Conservation (phyloP, 2,113 vertebrate genomes). For the Crotalus helleri region DNA sequence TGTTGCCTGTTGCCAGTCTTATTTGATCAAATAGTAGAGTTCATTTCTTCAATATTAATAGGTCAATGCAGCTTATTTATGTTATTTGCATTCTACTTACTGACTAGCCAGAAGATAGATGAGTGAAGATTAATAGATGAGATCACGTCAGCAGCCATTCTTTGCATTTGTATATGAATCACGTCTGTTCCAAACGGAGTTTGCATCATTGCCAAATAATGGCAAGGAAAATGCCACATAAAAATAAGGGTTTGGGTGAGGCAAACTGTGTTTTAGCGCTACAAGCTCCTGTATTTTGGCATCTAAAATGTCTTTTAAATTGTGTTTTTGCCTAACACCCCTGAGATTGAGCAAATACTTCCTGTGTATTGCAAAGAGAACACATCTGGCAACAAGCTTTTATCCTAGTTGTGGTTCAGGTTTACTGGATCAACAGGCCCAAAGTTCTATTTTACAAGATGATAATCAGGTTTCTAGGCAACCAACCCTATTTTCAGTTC, state of each 20-base stretch:
- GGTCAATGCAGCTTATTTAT: neutral
- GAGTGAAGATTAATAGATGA: neutral
- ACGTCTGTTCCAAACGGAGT: neutral
- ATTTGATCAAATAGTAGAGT: neutral
- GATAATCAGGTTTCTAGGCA: slow-evolving; percentile 68
- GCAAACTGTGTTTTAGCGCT: neutral
- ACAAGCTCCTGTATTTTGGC: neutral
- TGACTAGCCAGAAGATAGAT: neutral
- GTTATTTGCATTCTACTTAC: neutral
- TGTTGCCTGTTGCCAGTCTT: neutral
- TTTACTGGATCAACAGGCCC: slow-evolving; percentile 42
- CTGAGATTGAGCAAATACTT: neutral
- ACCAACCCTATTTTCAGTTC: slow-evolving; percentile 58
- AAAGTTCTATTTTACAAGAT: slow-evolving; percentile 54
- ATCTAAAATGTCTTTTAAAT: neutral
- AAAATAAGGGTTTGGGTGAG: neutral
- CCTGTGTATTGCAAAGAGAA: neutral
- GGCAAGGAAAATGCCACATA: neutral
- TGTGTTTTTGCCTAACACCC: fast-evolving
- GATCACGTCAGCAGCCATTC: neutral
- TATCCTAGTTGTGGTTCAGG: slow-evolving; percentile 18
- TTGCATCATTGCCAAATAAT: neutral
- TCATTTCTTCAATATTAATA: neutral
- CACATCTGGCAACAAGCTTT: neutral
- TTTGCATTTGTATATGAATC: neutral